Base-by-base conservation (phyloP, 2,797 vertebrate genomes). In the Coreius guichenoti region DNA sequence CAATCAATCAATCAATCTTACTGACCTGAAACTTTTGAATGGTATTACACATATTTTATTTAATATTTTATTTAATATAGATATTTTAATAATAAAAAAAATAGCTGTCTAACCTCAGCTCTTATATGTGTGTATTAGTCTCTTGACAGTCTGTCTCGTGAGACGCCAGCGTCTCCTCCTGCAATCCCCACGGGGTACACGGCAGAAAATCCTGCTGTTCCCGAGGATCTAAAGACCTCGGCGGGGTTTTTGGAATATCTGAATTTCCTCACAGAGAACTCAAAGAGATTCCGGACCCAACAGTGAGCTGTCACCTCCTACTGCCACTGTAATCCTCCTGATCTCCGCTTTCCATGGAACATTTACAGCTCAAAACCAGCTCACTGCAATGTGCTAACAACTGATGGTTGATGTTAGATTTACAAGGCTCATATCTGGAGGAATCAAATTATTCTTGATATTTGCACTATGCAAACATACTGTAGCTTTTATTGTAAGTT, bases 171-270 rank as follows among this genome's bases (percentile, higher is more conserved):
- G n/a, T 51, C 45, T 83, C 72, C 72, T 31, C 17, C 82, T 67
- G 61, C 36, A 73, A 47, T 63, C 61, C 72, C 70, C 23, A 51
- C 16, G n/a, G 73, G 82, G 31, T 8, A 21, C 43, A 3, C 43
- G 12, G 58, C 58, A 75, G 45, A 76, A 76, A 47, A 76, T 84
- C 82, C 61, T 68, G 73, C 63, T 56, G 82, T 84, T 84, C 47
- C 45, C 6, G 2, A 49, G 49, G 74, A 84, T 77, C 73, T 84
- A 68, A 84, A 68, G 49, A 58, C 73, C 74, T 78, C 63, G 1
- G 19, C 13, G 1, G 63, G 82, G 63, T 58, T 77, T 68, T 58
- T n/a, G 63, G 49, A 78, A 69, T 78, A 39, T 68, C 61, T 83
- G 61, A 51, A 49, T 21, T 36, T 67, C 45, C 29, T 83, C 63